A percentile compares a stretch with the other conserved stretches of the same genome.
These are phyloP conservation scores for Villa cingulata DNA, from an alignment of 2,888 invertebrate species.

Conservation along the genomic window DNA sequence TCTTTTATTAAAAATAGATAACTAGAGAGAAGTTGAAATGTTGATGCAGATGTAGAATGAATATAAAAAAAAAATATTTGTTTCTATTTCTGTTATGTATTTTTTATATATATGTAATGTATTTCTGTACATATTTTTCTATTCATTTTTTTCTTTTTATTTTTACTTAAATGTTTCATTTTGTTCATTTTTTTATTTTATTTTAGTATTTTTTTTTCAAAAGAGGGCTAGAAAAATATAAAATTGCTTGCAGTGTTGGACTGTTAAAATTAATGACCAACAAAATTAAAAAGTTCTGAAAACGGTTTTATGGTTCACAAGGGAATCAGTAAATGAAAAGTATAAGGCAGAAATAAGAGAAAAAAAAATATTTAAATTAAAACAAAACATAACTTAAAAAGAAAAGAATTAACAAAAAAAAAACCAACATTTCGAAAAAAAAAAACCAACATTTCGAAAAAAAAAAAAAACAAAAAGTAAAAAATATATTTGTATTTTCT, in stretches of 20 bases:
- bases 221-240: neutral
- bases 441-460: neutral
- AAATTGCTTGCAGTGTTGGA: neutral
- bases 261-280: slow-evolving; percentile 14
- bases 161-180: neutral
- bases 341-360: too few species aligned
- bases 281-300: slow-evolving; percentile 13
- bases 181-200: neutral
- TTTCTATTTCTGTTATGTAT: too few species aligned
- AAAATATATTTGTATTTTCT: neutral
- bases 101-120: too few species aligned
- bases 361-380: neutral
- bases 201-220: neutral
- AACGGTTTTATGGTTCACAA: slow-evolving; percentile 10
- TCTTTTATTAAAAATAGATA: neutral
- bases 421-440: too few species aligned
- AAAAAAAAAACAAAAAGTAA: neutral
- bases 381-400: too few species aligned
- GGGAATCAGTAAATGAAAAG: slow-evolving; percentile 6
- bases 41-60: neutral
- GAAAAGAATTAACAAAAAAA: neutral
- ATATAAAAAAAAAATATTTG: neutral
- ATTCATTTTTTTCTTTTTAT: neutral
- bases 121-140: too few species aligned
- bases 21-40: neutral